Conservation (phyloP, 64 coral and sea anemone species). For the Montipora efflorescens region DNA sequence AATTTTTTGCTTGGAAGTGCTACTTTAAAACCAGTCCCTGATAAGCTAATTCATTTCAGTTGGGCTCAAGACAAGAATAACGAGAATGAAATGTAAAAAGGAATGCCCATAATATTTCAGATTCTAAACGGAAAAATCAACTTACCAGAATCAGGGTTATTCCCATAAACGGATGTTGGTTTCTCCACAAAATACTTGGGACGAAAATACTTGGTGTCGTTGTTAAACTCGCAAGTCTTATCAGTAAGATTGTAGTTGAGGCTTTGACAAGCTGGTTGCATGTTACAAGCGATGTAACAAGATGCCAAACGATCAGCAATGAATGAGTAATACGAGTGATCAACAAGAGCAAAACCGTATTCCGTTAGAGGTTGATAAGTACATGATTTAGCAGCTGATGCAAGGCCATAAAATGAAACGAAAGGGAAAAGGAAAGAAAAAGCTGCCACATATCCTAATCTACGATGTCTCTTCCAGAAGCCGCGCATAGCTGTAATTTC, state of each 20-base stretch:
- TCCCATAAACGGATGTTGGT: neutral
- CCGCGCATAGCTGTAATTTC: no score
- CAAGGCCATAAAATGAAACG: neutral
- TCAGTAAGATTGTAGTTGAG: slow-evolving; percentile 25
- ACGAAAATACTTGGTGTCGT: slow-evolving; percentile 18
- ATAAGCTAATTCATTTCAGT: no score
- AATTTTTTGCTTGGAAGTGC: no score
- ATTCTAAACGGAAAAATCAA: neutral
- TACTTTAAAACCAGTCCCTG: no score
- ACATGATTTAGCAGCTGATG: neutral
- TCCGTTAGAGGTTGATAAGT: neutral
- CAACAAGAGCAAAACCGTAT: slow-evolving; percentile 11
- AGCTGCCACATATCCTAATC: no score
- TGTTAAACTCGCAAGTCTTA: slow-evolving; percentile 27
- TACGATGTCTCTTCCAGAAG: no score
- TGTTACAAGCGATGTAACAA: slow-evolving; percentile 21
- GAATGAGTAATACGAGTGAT: slow-evolving; percentile 3
- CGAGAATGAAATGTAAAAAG: neutral
- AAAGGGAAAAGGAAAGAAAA: no score
- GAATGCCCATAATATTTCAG: neutral
- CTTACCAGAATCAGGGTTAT: slow-evolving; percentile 12
- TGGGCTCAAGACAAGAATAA: neutral
- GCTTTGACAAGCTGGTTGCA: slow-evolving; percentile 15
- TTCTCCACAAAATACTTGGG: slow-evolving; percentile 33
- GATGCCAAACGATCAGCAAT: neutral